phyloP scores from a whole-genome alignment of 2,797 vertebrate species.

The Euthynnus affinis region DNA sequence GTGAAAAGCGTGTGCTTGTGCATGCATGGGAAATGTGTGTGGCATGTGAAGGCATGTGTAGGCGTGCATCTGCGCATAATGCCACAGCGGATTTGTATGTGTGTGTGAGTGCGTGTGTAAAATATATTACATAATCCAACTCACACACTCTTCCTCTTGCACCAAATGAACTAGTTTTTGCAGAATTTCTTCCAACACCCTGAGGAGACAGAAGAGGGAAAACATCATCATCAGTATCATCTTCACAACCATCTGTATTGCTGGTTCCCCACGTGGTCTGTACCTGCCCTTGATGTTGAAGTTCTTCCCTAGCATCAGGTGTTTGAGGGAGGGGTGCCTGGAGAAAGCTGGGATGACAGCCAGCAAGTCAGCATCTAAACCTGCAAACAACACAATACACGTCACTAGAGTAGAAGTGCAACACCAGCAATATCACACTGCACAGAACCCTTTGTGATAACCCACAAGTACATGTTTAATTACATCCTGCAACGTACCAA shows the following conservation, averaged over 20 bases:
- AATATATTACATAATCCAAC: constrained; percentile 80
- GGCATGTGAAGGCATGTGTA: constrained; percentile 19
- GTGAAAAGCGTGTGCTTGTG: constrained; percentile 28
- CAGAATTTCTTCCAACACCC: constrained; percentile 92
- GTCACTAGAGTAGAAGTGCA: constrained; percentile 21
- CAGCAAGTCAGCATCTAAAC: constrained; percentile 91
- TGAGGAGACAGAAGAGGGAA: constrained; percentile 75
- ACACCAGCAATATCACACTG: neutral
- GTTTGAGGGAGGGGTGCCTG: constrained; percentile 92
- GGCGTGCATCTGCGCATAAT: constrained; percentile 59
- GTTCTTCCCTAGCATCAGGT: constrained; percentile 94
- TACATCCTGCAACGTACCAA: neutral
- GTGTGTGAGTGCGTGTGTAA: constrained; percentile 8
- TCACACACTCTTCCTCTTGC: constrained; percentile 96
- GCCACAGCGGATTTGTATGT: constrained; percentile 37
- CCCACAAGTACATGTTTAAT: constrained; percentile 28
- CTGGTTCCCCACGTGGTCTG: neutral
- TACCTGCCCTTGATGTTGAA: constrained; percentile 96
- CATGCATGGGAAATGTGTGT: neutral
- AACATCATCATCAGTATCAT: constrained; percentile 64
- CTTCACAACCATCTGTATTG: constrained; percentile 54
- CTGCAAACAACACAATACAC: constrained; percentile 71
- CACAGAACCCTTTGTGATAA: neutral
- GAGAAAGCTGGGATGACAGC: constrained; percentile 89
- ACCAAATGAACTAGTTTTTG: constrained; percentile 93